Evolutionary conservation across 2,113 vertebrate genomes (phyloP), one percentile per base, ranked within the genome.

Genomic region (Spea multiplicata): DNA sequence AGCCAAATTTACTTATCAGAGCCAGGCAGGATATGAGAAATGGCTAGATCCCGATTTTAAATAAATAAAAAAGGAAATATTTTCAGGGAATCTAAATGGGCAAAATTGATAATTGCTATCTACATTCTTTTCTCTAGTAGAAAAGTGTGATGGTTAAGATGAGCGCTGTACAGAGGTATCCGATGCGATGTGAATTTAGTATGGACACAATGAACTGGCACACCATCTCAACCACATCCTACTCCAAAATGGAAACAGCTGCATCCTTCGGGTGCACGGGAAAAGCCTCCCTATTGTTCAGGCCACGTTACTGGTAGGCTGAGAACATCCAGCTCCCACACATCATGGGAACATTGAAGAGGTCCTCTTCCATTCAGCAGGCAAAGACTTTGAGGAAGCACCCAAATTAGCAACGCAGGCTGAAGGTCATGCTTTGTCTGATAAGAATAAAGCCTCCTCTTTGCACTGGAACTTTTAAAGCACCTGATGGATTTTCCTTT

Each of bases 161-260:
- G 30, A 30, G 30, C 30, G 30, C 30, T 30, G 30, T 30, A 30
- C 30, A 30, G 30, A 30, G 30, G 30, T 30, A 30, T 30, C 30
- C 30, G 30, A 45, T 70, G 45, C 16, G 47, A 67, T 45, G 6
- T 14, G 68, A 44, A 65, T 66, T 65, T 14, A 53, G 44, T 46
- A 46, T 14, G 9, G 76, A 73, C 70, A 73, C 71, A 79, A 73
- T 79, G 67, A 64, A 48, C 62, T 73, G 62, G 70, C 49, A 3
- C 9, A 14, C 44, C 5, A 6, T 61, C 55, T 48, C 30, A 66
- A 44, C 49, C 50, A 50, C 55, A 70, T 77, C 75, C 57, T 70
- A 52, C 12, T 79, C 45, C 9, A 14, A 73, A 66, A 66, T 79
- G 77, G 77, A 79, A 73, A 73, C 70, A 79, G 77, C 52, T 79